phyloP scores from a whole-genome alignment of 2,888 invertebrate genomes.

The Andrena praecox region DNA sequence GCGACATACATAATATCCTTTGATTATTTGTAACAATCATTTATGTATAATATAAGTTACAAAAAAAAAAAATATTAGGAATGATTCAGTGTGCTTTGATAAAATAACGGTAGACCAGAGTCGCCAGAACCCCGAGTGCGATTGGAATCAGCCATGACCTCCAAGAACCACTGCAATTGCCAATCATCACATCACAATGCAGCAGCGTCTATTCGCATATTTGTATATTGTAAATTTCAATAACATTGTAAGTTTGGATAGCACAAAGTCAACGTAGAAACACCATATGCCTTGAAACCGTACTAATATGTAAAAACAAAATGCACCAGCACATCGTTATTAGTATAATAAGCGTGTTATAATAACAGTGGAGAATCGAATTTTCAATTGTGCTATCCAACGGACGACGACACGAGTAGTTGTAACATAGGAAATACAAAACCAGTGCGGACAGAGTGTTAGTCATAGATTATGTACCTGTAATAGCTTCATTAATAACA shows the following conservation, averaged over 20 bases:
- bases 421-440: neutral
- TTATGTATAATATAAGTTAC: conserved; percentile 63
- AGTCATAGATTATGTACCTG: conserved; percentile 26
- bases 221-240: conserved; percentile 28
- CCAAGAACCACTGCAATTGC: conserved; percentile 85
- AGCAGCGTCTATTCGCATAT: conserved; percentile 74
- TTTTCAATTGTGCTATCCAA: conserved; percentile 48
- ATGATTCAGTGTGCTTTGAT: conserved; percentile 79
- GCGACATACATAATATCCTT: conserved; percentile 57
- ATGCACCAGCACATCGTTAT: neutral
- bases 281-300: neutral
- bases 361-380: neutral
- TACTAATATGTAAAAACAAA: neutral
- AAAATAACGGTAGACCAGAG: conserved; percentile 85
- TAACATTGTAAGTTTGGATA: conserved; percentile 17
- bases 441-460: conserved; percentile 11
- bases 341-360: conserved; percentile 1
- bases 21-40: conserved; percentile 61
- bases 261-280: conserved; percentile 20
- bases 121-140: conserved; percentile 84
- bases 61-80: conserved; percentile 60
- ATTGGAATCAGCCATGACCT: conserved; percentile 86
- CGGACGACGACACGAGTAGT: neutral
- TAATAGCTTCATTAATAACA: conserved; percentile 36
- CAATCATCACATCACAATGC: conserved; percentile 81